phyloP scores from a whole-genome alignment of 2,113 vertebrate species.

The Pipra filicauda region DNA sequence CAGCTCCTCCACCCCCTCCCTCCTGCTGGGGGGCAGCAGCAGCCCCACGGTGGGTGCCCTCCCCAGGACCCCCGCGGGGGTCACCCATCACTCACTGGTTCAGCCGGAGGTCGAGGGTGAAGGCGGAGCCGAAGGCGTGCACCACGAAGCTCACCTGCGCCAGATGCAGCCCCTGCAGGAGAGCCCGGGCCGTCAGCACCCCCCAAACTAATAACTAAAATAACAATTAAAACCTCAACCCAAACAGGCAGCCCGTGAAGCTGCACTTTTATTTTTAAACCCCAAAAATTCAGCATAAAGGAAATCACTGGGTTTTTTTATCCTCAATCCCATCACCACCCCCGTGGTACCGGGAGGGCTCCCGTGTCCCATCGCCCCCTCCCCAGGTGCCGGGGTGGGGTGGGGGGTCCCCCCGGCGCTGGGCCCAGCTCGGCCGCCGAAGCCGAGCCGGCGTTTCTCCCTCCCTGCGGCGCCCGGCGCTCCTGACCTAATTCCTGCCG shows the following conservation, averaged over 20 bases:
- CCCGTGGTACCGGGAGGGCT: background rate
- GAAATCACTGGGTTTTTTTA: fast-evolving
- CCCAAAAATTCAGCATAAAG: background rate
- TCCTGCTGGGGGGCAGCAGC: background rate
- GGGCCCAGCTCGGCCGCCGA: background rate
- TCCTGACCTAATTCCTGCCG: conserved; percentile 44
- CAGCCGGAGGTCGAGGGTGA: conserved; percentile 87
- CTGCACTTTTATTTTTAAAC: background rate
- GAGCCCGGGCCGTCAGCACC: background rate
- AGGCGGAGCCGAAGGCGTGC: conserved; percentile 81
- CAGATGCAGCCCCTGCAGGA: conserved; percentile 82
- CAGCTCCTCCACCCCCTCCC: no score
- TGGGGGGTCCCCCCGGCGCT: background rate
- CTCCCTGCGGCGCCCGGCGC: background rate
- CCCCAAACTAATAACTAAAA: background rate
- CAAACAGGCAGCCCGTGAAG: background rate
- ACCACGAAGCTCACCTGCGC: conserved; percentile 87
- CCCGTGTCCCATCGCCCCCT: background rate
- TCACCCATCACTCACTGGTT: conserved; percentile 83
- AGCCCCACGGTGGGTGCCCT: background rate
- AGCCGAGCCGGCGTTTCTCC: background rate
- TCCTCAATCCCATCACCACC: background rate
- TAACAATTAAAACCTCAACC: background rate
- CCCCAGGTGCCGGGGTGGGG: background rate
- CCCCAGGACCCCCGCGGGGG: background rate